Base-by-base conservation (phyloP, 2,113 vertebrate genomes). In the Baryphthengus martii region DNA sequence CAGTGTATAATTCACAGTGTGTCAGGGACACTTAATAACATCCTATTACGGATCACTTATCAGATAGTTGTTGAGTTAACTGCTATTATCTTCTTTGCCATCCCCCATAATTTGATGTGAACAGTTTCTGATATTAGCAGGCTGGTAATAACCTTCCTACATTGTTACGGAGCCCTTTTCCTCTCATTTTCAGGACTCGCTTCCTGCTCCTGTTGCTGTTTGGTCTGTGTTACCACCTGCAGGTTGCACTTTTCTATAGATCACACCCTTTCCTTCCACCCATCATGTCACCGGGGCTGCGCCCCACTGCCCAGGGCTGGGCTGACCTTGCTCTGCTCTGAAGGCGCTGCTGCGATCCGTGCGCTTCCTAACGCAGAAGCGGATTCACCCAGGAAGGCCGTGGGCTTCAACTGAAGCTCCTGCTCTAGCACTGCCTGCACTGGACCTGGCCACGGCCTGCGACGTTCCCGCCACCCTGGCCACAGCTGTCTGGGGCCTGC, bases 11-110 rank as follows among this genome's bases (percentile, higher is more conserved):
- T 95, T 94, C 91, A 89, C 66, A 82, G 67, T 50, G 61, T 96
- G 81, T 93, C 95, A 95, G 92, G 86, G 93, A 89, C 76, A 96
- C 71, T 50, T 95, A 96, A 82, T 92, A 90, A 91, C 94, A 89
- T 86, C 67, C 56, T 88, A 89, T 91, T 94, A 96, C 7, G 18
- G 94, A 95, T 95, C 91, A 94, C 85, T 96, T 95, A 89, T 86
- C 89, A 95, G 88, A 90, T 78, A 91, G 88, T 91, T 93, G 92
- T 95, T 95, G 79, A 82, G 70, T 72, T 97, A 96, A 91, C 95
- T 96, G 90, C 83, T 89, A 95, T 92, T 95, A 95, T 95, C 80
- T 79, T 70, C 88, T 67, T 84, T 95, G 65, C 88, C 88, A 86
- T 90, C 68, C 88, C 55, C 77, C 82, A 81, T 87, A 91, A 89